phyloP scores from a whole-genome alignment of 2,888 invertebrate genomes.

The Geophilus truncorum region DNA sequence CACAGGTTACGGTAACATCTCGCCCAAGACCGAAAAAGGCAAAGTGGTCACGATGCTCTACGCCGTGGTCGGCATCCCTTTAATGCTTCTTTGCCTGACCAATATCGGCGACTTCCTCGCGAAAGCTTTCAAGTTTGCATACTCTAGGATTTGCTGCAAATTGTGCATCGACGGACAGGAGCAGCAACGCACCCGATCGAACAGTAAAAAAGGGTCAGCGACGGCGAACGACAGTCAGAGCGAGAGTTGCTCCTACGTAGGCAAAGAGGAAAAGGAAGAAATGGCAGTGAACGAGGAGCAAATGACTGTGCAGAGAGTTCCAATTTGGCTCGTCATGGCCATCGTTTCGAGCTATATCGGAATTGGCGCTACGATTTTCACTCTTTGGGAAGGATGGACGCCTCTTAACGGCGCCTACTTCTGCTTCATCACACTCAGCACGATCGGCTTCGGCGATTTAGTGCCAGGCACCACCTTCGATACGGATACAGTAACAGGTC shows the following conservation, averaged over 20 bases:
- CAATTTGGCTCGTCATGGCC: conserved; percentile 60
- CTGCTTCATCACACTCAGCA: conserved; percentile 76
- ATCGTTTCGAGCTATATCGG: conserved; percentile 68
- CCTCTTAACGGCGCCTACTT: conserved; percentile 77
- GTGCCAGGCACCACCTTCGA: conserved; percentile 56
- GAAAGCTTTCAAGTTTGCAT: conserved; percentile 65
- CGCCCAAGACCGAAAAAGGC: conserved; percentile 74
- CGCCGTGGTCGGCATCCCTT: conserved; percentile 78
- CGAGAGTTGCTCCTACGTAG: neutral
- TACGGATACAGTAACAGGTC: conserved; percentile 53
- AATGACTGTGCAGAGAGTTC: conserved; percentile 51
- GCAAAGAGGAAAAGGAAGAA: neutral
- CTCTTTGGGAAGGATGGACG: conserved; percentile 74
- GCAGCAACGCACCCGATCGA: neutral
- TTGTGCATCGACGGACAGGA: conserved; percentile 28
- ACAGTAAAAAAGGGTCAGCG: neutral
- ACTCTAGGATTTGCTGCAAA: conserved; percentile 52
- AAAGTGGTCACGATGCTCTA: conserved; percentile 80
- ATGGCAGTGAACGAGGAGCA: neutral
- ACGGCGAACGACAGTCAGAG: neutral
- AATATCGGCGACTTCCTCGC: conserved; percentile 77
- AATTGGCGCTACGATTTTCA: conserved; percentile 69
- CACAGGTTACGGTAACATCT: conserved; percentile 78
- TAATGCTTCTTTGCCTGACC: conserved; percentile 78
- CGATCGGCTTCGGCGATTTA: conserved; percentile 74